phyloP scores from a whole-genome alignment of 1,140 invertebrate species.

The Mamestra configurata region DNA sequence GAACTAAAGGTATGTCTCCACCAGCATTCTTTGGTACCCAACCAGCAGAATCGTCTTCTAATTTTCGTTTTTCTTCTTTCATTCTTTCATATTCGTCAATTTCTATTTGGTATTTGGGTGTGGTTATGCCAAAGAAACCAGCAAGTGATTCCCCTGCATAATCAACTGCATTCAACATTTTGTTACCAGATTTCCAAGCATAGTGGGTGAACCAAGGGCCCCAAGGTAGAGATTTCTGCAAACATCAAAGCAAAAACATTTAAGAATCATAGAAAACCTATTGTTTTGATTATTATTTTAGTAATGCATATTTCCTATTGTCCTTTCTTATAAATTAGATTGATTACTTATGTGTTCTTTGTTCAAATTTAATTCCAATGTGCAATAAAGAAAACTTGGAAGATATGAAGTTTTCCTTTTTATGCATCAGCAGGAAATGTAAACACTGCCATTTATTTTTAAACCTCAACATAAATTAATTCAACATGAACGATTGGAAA shows the following conservation, averaged over 20 bases:
- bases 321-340: background rate
- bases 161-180: constrained; percentile 93
- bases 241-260: too few species aligned
- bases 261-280: too few species aligned
- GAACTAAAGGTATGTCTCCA: constrained; percentile 80
- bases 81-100: constrained; percentile 93
- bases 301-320: background rate
- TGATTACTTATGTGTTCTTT: background rate
- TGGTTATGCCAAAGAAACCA: constrained; percentile 96
- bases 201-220: constrained; percentile 92
- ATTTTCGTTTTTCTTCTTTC: constrained; percentile 87
- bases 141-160: constrained; percentile 95
- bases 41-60: constrained; percentile 87
- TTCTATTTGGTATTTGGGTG: constrained; percentile 97
- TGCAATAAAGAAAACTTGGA: too few species aligned
- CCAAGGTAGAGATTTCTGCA: constrained; percentile 90
- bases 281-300: too few species aligned
- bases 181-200: constrained; percentile 89
- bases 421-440: too few species aligned
- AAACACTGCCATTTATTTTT: too few species aligned
- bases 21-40: constrained; percentile 82
- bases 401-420: too few species aligned
- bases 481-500: too few species aligned
- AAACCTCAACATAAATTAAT: background rate
- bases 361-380: background rate